Conservation (phyloP, 2,113 vertebrate species). For the Semnornis frantzii region DNA sequence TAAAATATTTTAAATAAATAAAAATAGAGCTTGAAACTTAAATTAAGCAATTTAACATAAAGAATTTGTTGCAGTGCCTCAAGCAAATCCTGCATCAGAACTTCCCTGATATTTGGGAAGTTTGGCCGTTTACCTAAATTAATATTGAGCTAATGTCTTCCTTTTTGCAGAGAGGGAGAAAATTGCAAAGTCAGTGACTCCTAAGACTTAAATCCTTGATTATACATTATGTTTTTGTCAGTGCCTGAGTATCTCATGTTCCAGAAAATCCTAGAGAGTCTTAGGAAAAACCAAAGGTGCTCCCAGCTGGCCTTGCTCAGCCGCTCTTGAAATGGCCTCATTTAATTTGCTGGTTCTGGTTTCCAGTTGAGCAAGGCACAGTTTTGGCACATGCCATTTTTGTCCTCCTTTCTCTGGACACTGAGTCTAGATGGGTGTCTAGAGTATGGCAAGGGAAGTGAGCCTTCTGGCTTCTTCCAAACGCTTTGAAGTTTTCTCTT, state of each 20-base stretch:
- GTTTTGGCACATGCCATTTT: slow-evolving; percentile 6
- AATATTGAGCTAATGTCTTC: background rate
- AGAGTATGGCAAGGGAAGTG: background rate
- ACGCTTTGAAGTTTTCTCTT: background rate
- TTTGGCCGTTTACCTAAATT: background rate
- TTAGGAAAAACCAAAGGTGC: background rate
- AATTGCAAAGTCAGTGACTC: background rate
- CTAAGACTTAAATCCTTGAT: background rate
- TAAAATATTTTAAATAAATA: too few relatives aligned
- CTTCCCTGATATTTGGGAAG: background rate
- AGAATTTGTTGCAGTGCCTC: background rate
- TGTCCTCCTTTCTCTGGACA: background rate
- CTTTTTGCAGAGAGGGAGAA: background rate
- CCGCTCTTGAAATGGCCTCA: background rate
- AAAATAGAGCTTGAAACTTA: background rate
- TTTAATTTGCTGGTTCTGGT: background rate
- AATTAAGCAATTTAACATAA: background rate
- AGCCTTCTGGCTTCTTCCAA: background rate
- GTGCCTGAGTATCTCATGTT: background rate
- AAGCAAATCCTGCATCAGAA: background rate
- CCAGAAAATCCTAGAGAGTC: background rate
- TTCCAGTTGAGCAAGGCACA: background rate
- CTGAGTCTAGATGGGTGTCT: background rate
- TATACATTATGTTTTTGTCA: background rate
- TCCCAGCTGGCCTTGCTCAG: background rate